These are phyloP conservation scores for Stichopus chloronotus DNA, from an alignment of 35 echinoderm and acorn worm genomes.

Conservation along the genomic window DNA sequence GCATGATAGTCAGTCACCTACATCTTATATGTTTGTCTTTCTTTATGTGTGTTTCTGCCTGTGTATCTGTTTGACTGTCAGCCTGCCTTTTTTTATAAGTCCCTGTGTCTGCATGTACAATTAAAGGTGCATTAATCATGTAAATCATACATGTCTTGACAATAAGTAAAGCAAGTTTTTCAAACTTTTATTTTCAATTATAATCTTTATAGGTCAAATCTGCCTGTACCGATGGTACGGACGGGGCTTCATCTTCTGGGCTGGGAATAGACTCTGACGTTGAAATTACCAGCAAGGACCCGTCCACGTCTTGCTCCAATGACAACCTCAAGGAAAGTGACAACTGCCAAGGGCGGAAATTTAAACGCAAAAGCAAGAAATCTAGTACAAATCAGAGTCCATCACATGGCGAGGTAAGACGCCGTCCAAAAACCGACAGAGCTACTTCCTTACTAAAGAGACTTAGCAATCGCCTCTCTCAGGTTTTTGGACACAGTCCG, in stretches of 20 bases:
- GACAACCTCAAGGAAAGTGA: constrained; percentile 40
- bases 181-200: neutral
- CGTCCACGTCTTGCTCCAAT: constrained; percentile 53
- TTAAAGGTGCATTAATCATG: no score
- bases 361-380: constrained; percentile 44
- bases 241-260: constrained; percentile 44
- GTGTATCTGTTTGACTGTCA: no score
- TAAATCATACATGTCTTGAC: no score
- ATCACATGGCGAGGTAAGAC: constrained; percentile 20
- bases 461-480: constrained; percentile 48
- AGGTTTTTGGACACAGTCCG: constrained; percentile 37
- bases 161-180: no score
- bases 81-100: no score
- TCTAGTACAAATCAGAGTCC: constrained; percentile 20
- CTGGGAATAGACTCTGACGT: constrained; percentile 44
- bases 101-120: no score
- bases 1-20: no score
- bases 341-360: neutral
- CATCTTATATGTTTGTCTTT: no score
- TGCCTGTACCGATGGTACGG: constrained; percentile 40
- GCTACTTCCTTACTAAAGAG: constrained; percentile 39
- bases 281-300: constrained; percentile 36
- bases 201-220: constrained; percentile 22
- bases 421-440: constrained; percentile 36
- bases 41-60: no score